phyloP scores from a whole-genome alignment of 2,888 invertebrate species.

The Himalopsyche japonica region DNA sequence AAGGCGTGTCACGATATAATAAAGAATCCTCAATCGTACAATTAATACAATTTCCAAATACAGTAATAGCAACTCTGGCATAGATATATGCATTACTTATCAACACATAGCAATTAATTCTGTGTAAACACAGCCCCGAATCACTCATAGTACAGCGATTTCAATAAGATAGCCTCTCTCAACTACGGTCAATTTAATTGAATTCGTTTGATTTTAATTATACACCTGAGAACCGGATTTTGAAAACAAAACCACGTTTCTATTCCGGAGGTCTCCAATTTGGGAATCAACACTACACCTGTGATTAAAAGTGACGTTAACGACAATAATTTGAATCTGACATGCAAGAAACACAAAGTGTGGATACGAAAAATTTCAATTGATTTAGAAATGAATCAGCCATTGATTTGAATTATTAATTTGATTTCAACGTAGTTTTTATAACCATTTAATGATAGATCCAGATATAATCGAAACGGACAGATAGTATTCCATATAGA shows the following conservation, averaged over 20 bases:
- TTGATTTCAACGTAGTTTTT: too few relatives aligned
- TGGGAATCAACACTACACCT: neutral
- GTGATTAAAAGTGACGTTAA: neutral
- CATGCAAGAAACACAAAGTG: neutral
- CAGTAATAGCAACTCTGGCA: neutral
- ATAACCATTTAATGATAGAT: too few relatives aligned
- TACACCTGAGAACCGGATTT: neutral
- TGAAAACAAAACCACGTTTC: neutral
- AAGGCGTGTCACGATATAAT: neutral
- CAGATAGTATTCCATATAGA: too few relatives aligned
- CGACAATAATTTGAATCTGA: neutral
- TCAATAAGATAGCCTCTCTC: neutral
- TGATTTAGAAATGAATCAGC: too few relatives aligned
- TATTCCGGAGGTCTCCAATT: neutral
- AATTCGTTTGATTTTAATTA: neutral
- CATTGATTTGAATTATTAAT: too few relatives aligned
- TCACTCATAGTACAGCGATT: neutral
- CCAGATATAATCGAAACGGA: too few relatives aligned
- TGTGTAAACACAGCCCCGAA: neutral
- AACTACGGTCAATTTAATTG: neutral
- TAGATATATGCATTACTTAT: neutral
- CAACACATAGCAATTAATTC: neutral
- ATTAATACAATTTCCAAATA: neutral
- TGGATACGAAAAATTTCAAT: neutral
- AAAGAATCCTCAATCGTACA: neutral